Evolutionary conservation across 92 coral and sea anemone genomes (phyloP).

Genomic region (Chrysogorgia sp.): DNA sequence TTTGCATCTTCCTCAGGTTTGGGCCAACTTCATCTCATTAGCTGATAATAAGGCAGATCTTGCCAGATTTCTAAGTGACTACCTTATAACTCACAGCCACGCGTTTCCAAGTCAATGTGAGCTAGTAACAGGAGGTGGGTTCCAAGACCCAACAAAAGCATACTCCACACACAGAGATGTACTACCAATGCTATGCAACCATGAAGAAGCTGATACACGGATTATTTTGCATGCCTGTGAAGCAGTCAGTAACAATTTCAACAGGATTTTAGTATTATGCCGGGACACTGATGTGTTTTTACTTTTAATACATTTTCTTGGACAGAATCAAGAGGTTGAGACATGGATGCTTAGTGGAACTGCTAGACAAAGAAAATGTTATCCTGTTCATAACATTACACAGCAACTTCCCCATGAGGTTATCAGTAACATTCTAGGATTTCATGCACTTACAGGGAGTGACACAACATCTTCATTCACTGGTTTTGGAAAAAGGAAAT

Average conservation of each 20-base stretch:
- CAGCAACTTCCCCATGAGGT: slow-evolving; percentile 24
- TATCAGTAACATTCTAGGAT: slow-evolving; percentile 19
- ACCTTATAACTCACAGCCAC: not conserved
- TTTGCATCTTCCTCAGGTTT: slow-evolving; percentile 23
- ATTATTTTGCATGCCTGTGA: slow-evolving; percentile 28
- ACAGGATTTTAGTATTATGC: slow-evolving; percentile 15
- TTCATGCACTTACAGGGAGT: slow-evolving; percentile 32
- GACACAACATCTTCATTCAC: slow-evolving; percentile 30
- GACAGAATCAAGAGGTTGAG: slow-evolving; percentile 17
- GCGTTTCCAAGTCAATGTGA: not conserved
- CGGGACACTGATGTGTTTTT: slow-evolving; percentile 25
- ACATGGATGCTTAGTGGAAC: slow-evolving; percentile 38
- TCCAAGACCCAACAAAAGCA: not conserved
- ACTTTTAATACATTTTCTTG: slow-evolving; percentile 23
- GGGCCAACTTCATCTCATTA: slow-evolving; percentile 13
- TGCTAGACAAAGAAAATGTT: slow-evolving; percentile 20
- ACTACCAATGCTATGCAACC: not conserved
- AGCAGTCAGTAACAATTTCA: not conserved
- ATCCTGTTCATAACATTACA: slow-evolving; percentile 9
- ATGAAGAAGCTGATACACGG: slow-evolving; percentile 24
- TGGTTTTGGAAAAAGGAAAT: not conserved
- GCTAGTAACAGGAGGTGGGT: no score
- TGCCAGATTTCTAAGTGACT: slow-evolving; percentile 11
- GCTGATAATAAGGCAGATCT: slow-evolving; percentile 15
- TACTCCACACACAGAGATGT: not conserved